Conservation (phyloP, 64 coral and sea anemone genomes). For the Pocillopora verrucosa region DNA sequence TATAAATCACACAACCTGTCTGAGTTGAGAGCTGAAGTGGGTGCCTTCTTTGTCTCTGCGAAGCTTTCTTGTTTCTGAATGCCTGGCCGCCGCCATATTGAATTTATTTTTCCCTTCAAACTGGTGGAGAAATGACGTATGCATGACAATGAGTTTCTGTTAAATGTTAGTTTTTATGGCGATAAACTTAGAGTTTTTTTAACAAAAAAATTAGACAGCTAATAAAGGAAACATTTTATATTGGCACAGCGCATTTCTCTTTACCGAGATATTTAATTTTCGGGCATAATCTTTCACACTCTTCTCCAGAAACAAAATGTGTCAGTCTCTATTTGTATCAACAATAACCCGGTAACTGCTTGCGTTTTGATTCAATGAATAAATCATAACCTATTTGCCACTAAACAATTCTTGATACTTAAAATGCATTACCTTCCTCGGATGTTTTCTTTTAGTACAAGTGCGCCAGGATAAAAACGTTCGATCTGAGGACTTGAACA, state of each 20-base stretch:
- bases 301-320: background rate
- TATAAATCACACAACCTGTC: conserved; percentile 15
- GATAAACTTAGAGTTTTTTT: too few relatives aligned
- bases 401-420: too few relatives aligned
- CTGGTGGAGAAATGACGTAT: conserved; percentile 43
- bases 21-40: conserved; percentile 15
- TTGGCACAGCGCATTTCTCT: too few relatives aligned
- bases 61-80: conserved; percentile 30
- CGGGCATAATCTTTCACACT: too few relatives aligned
- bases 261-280: too few relatives aligned
- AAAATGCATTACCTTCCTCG: too few relatives aligned
- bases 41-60: background rate
- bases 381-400: background rate
- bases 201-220: too few relatives aligned
- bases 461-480: too few relatives aligned
- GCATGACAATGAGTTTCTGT: background rate
- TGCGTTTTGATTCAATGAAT: background rate
- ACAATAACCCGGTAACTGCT: background rate
- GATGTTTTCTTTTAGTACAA: too few relatives aligned
- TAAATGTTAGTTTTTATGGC: background rate
- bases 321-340: background rate
- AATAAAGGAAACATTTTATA: too few relatives aligned
- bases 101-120: conserved; percentile 1
- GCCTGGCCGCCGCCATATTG: conserved; percentile 43
- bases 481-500: too few relatives aligned